Base-by-base conservation (phyloP, 2,797 vertebrate species). In the Sebastes miniatus region DNA sequence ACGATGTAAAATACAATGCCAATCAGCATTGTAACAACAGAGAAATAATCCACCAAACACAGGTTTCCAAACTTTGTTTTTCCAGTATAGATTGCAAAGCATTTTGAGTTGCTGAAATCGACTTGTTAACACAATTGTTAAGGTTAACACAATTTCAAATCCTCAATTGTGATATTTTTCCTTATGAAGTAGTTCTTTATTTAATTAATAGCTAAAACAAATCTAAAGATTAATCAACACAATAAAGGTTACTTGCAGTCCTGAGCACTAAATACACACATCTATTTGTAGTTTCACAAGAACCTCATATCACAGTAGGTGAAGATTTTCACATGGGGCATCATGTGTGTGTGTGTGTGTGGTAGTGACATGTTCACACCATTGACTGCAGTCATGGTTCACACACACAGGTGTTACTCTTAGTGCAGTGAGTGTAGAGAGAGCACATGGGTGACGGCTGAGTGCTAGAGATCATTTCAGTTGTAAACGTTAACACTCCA, bases 401-500 rank as follows among this genome's bases (percentile, higher is more conserved):
- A 64, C 71, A 16, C 96, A 96, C 95, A 87, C 95, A 96, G 90
- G 95, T 96, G 95, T 96, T 97, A 94, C 96, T 96, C 73, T 80
- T 11, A 58, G 32, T 66, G 43, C 71, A 59, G 11, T 81, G 47
- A 54, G 68, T 88, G 54, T 74, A 80, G 81, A 88, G 85, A 80
- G 84, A 91, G 29, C 1, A 39, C 10, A 91, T 31, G 14, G 18
- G 76, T 61, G 77, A 91, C 73, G 2, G 85, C 86, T 80, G 88
- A 87, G 65, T 58, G 78, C 39, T 50, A 50, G 47, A 50, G 47
- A 50, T 50, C 47, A 50, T 50, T 50, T 50, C 47, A 50, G 47
- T 50, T 9, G 47, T 50, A 50, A 50, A 50, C 18, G 0, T 50
- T 1, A 50, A 50, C 18, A 50, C 18, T 50, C 7, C 0, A 50